phyloP scores from a whole-genome alignment of 1,140 invertebrate species.

The Bombus impatiens region DNA sequence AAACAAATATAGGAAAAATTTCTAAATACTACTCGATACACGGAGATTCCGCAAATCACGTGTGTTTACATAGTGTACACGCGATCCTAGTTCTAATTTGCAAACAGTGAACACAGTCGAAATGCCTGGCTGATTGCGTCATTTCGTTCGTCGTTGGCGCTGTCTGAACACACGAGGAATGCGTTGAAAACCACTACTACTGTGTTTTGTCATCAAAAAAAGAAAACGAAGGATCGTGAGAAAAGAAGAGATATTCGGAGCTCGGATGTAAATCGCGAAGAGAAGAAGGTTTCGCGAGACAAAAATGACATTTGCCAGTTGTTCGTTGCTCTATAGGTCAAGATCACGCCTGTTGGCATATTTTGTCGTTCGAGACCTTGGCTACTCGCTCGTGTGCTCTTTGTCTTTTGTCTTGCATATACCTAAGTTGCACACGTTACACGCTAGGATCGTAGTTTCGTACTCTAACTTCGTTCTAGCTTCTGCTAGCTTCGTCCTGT shows the following conservation, averaged over 20 bases:
- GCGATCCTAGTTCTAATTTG: too few relatives aligned
- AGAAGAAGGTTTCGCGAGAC: conserved; percentile 23
- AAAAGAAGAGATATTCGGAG: background rate
- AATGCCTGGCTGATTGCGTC: too few relatives aligned
- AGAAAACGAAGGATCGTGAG: background rate
- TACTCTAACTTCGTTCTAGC: conserved; percentile 20
- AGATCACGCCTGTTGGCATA: conserved; percentile 64
- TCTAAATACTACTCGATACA: too few relatives aligned
- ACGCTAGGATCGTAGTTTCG: background rate
- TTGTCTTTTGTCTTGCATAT: conserved; percentile 21
- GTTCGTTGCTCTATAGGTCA: conserved; percentile 58
- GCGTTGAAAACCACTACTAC: background rate
- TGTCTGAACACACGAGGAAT: background rate
- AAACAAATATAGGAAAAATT: too few relatives aligned
- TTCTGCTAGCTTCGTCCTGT: conserved; percentile 11
- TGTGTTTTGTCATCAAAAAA: background rate
- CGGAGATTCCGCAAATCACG: too few relatives aligned
- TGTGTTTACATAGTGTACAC: too few relatives aligned
- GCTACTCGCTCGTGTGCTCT: background rate
- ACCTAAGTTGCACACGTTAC: conserved; percentile 66
- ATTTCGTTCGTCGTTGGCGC: too few relatives aligned
- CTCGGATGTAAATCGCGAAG: conserved; percentile 5
- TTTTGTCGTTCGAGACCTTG: conserved; percentile 74
- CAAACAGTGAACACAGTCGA: too few relatives aligned
- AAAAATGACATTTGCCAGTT: conserved; percentile 57